phyloP scores from a whole-genome alignment of 1,140 invertebrate genomes.

The Zaprionus tsacasi region DNA sequence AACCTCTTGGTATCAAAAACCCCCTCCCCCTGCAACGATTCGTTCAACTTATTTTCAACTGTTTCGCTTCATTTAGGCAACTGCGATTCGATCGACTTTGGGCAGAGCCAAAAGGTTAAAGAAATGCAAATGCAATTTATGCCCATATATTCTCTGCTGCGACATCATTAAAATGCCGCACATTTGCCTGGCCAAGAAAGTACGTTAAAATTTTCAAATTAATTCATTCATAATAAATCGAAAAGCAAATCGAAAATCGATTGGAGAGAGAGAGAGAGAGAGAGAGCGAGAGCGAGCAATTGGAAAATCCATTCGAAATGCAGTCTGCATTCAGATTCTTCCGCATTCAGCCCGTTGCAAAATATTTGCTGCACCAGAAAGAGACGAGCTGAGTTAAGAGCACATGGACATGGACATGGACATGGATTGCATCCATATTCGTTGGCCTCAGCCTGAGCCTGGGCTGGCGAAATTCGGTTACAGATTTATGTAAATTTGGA shows the following conservation, averaged over 20 bases:
- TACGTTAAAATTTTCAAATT: constrained; percentile 69
- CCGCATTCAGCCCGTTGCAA: constrained; percentile 50
- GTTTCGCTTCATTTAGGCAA: constrained; percentile 16
- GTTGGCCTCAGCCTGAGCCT: constrained; percentile 20
- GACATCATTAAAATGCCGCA: constrained; percentile 76
- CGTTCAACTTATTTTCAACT: not conserved
- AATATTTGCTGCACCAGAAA: constrained; percentile 41
- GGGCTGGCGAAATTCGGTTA: constrained; percentile 60
- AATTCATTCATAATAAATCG: constrained; percentile 81
- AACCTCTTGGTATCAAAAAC: not conserved
- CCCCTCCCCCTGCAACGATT: not conserved
- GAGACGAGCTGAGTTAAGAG: constrained; percentile 11
- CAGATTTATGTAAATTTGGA: constrained; percentile 82
- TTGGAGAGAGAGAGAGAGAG: not conserved
- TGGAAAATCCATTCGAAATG: constrained; percentile 27
- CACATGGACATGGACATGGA: constrained; percentile 20
- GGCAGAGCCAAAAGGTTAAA: constrained; percentile 56
- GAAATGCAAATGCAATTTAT: constrained; percentile 67
- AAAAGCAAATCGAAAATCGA: constrained; percentile 25
- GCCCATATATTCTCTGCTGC: constrained; percentile 26
- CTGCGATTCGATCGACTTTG: constrained; percentile 1
- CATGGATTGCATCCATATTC: constrained; percentile 46
- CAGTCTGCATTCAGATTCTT: constrained; percentile 54
- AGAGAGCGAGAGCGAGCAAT: not conserved
- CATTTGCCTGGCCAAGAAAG: constrained; percentile 52